Evolutionary conservation across 1,140 invertebrate species (phyloP).

Genomic region (Drosophila triauraria): DNA sequence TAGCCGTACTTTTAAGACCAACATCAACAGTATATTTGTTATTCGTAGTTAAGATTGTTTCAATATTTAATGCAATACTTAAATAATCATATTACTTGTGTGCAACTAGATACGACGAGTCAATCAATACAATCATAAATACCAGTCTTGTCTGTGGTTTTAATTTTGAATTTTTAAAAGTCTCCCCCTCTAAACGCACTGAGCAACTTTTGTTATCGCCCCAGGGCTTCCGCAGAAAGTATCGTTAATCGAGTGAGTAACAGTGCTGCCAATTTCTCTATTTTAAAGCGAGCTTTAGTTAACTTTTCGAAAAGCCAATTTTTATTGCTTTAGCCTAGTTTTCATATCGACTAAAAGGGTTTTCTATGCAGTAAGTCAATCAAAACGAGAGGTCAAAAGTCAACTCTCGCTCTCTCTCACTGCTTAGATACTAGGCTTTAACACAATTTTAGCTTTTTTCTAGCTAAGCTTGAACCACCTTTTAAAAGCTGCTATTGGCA

Average conservation of each 20-base stretch:
- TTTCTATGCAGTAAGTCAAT: no score
- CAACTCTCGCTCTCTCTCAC: no score
- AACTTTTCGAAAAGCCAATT: neutral
- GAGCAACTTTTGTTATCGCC: neutral
- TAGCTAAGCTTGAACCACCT: neutral
- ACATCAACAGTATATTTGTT: conserved; percentile 75
- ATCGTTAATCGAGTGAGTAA: conserved; percentile 20
- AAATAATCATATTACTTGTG: conserved; percentile 54
- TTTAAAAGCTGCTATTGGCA: neutral
- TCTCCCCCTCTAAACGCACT: neutral
- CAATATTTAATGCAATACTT: conserved; percentile 66
- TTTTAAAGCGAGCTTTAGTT: neutral
- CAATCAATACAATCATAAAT: conserved; percentile 44
- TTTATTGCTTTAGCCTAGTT: no score
- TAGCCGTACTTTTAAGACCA: conserved; percentile 53
- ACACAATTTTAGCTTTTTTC: neutral
- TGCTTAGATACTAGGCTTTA: no score
- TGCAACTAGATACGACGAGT: conserved; percentile 59
- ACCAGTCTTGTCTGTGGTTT: conserved; percentile 5
- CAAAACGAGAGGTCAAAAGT: no score
- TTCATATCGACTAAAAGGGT: no score
- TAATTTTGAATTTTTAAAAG: conserved; percentile 16
- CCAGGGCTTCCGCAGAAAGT: neutral
- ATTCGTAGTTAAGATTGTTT: conserved; percentile 65
- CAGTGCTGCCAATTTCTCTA: neutral